Evolutionary conservation across 1,140 invertebrate species (phyloP).

Genomic region (Drosophila mauritiana): DNA sequence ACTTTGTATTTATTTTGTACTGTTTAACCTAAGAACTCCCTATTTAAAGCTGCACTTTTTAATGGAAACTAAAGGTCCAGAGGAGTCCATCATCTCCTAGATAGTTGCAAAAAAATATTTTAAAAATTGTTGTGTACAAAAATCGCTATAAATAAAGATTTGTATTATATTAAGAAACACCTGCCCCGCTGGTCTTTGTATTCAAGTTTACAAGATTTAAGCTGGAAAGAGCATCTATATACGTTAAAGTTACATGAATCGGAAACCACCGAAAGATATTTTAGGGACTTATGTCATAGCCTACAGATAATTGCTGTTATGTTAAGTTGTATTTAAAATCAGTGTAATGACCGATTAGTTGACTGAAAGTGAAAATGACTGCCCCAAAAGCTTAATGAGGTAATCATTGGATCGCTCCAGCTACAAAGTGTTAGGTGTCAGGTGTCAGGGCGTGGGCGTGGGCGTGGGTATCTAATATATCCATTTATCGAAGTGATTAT

Average conservation of each 20-base stretch:
- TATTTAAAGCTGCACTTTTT: slow-evolving; percentile 24
- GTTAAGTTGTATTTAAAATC: slow-evolving; percentile 4
- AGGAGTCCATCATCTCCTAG: slow-evolving; percentile 38
- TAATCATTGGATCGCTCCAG: slow-evolving; percentile 4
- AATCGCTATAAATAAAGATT: slow-evolving; percentile 33
- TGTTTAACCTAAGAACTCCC: slow-evolving; percentile 21
- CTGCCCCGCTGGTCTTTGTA: background rate
- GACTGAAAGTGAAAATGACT: slow-evolving; percentile 32
- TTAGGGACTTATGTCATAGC: background rate
- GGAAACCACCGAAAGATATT: background rate
- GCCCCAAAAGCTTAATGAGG: slow-evolving; percentile 1
- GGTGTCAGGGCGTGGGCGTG: slow-evolving; percentile 17
- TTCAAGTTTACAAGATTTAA: background rate
- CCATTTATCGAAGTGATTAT: slow-evolving; percentile 6
- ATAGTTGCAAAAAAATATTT: slow-evolving; percentile 35
- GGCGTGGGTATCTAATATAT: slow-evolving; percentile 19
- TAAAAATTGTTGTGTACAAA: slow-evolving; percentile 52
- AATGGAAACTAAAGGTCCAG: slow-evolving; percentile 21
- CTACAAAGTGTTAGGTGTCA: slow-evolving; percentile 6
- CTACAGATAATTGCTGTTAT: background rate
- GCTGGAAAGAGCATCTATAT: background rate
- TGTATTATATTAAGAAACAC: slow-evolving; percentile 24
- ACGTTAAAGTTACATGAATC: too few species aligned
- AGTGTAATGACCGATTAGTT: slow-evolving; percentile 7
- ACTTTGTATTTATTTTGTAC: slow-evolving; percentile 51